Percentiles rank a stretch among this genome's conserved stretches.
These are phyloP conservation scores for Condylostylus longicornis DNA, from an alignment of 1,140 invertebrate genomes.

Conservation along the genomic window DNA sequence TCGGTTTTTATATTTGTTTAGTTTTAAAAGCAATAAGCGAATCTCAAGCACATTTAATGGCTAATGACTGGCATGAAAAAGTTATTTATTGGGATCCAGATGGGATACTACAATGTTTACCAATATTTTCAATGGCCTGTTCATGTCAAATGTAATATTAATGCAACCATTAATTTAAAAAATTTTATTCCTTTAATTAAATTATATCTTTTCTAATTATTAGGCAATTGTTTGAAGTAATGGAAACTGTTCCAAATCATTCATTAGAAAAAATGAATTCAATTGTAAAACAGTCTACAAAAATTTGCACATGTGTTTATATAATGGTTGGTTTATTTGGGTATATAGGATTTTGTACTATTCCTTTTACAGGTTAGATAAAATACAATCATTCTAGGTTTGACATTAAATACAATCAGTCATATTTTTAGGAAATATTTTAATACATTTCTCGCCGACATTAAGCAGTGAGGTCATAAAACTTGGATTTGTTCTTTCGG, in stretches of 20 bases:
- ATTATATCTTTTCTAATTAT: constrained; percentile 17
- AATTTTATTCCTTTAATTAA: neutral
- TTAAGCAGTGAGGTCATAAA: constrained; percentile 74
- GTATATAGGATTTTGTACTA: constrained; percentile 78
- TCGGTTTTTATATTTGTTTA: constrained; percentile 80
- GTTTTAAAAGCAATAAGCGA: constrained; percentile 72
- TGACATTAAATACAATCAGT: constrained; percentile 26
- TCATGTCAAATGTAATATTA: constrained; percentile 81
- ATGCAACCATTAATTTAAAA: neutral
- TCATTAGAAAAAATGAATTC: constrained; percentile 78
- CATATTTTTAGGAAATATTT: constrained; percentile 63
- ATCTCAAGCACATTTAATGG: constrained; percentile 53
- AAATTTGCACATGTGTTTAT: constrained; percentile 79
- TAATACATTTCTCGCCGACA: constrained; percentile 68
- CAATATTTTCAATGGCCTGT: constrained; percentile 88
- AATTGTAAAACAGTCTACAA: constrained; percentile 74
- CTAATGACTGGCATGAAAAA: constrained; percentile 55
- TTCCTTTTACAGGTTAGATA: constrained; percentile 62
- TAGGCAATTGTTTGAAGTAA: constrained; percentile 90
- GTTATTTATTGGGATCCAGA: constrained; percentile 72
- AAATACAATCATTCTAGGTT: neutral
- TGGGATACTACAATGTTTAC: constrained; percentile 76
- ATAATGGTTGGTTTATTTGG: constrained; percentile 84
- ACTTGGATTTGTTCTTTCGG: constrained; percentile 84
- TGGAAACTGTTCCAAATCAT: constrained; percentile 74